Evolutionary conservation across 2,797 vertebrate species (phyloP).

Genomic region (Enteromius thamalakanensis): DNA sequence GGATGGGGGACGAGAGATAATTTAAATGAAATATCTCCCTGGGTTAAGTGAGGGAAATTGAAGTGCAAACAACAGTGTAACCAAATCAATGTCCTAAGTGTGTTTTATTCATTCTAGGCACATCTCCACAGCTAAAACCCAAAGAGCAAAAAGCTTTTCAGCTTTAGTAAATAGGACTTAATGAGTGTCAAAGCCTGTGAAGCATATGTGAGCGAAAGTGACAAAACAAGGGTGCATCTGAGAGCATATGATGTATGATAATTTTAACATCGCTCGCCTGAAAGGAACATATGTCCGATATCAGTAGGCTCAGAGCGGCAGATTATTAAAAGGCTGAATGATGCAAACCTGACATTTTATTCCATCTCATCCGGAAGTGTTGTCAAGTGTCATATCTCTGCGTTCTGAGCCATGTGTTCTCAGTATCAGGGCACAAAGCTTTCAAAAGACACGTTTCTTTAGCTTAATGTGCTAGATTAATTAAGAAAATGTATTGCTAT

Average conservation of each 20-base stretch:
- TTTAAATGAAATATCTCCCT: slow-evolving; percentile 42
- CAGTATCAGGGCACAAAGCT: slow-evolving; percentile 6
- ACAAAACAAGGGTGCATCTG: slow-evolving; percentile 37
- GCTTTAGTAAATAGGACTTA: slow-evolving; percentile 50
- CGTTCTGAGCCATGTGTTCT: slow-evolving; percentile 30
- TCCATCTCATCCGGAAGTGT: slow-evolving; percentile 51
- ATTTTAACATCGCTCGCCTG: slow-evolving; percentile 26
- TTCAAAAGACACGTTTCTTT: slow-evolving; percentile 24
- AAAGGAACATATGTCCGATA: slow-evolving; percentile 40
- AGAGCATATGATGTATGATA: slow-evolving; percentile 33
- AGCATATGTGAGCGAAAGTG: slow-evolving; percentile 33
- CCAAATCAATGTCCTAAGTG: slow-evolving; percentile 50
- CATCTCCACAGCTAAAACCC: slow-evolving; percentile 50
- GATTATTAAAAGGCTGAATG: slow-evolving; percentile 62
- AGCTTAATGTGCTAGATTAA: slow-evolving; percentile 20
- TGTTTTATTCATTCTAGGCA: slow-evolving; percentile 61
- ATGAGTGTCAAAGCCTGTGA: slow-evolving; percentile 49
- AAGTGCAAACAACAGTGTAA: slow-evolving; percentile 44
- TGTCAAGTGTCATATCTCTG: background rate
- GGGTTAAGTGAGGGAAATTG: slow-evolving; percentile 43
- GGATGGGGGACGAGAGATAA: slow-evolving; percentile 5
- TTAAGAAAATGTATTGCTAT: slow-evolving; percentile 29
- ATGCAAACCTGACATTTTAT: slow-evolving; percentile 58
- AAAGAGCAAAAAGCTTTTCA: slow-evolving; percentile 49
- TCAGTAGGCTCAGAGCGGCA: slow-evolving; percentile 28